Percentiles rank a stretch among this genome's conserved stretches.
These are phyloP conservation scores for Ophioninae sp. DNA, from an alignment of 2,888 invertebrate genomes.

Conservation along the genomic window DNA sequence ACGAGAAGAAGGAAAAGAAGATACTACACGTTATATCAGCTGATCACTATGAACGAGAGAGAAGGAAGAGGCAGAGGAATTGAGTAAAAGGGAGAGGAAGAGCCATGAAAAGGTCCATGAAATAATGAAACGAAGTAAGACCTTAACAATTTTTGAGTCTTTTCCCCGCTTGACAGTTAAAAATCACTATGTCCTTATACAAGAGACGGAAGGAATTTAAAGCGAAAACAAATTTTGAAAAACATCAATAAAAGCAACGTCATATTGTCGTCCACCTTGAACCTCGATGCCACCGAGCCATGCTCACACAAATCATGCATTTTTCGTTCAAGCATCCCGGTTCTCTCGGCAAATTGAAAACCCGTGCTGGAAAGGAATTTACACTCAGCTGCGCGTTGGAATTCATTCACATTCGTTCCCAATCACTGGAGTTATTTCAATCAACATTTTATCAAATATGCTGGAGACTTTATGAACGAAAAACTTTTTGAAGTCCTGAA, in stretches of 20 bases:
- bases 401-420: conserved; percentile 1
- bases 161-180: not conserved
- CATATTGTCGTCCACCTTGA: conserved; percentile 37
- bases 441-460: conserved; percentile 4
- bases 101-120: not conserved
- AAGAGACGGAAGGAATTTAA: not conserved
- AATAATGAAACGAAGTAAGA: not conserved
- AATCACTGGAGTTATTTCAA: not conserved
- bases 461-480: not conserved
- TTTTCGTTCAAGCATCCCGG: not conserved
- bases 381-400: not conserved
- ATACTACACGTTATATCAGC: no score
- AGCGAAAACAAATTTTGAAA: not conserved
- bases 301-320: not conserved
- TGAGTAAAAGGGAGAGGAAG: no score
- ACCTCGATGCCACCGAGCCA: conserved; percentile 2
- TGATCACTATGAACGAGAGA: no score
- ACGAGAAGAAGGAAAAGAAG: no score
- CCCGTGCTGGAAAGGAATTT: not conserved
- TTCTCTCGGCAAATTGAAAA: not conserved
- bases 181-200: not conserved
- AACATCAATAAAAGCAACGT: not conserved
- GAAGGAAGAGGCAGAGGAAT: no score
- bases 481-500: not conserved
- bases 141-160: not conserved